These are phyloP conservation scores for Natrix natrix DNA, from an alignment of 2,797 vertebrate genomes.

Conservation along the genomic window DNA sequence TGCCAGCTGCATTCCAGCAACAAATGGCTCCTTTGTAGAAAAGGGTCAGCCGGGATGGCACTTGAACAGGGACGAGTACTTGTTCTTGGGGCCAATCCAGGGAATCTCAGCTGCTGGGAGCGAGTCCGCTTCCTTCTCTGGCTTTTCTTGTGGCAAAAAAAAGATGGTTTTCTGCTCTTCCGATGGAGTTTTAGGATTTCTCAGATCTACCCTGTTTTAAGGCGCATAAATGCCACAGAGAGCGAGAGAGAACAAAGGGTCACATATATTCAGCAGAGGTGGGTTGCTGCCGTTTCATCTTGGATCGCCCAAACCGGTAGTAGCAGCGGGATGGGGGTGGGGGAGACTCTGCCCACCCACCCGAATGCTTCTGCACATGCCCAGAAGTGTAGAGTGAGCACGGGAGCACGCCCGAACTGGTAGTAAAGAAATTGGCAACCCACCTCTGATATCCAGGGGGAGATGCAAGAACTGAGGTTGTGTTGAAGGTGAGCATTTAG, in stretches of 20 bases:
- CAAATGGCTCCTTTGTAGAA: not conserved
- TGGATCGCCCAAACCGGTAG: too few species aligned
- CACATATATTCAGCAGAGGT: too few species aligned
- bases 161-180: not conserved
- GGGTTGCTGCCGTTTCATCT: too few species aligned
- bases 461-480: not conserved
- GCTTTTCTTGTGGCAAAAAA: not conserved
- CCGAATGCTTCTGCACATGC: too few species aligned
- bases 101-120: rapidly evolving
- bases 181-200: too few species aligned
- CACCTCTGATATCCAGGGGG: not conserved
- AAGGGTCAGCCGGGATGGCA: constrained; percentile 29
- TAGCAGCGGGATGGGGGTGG: too few species aligned
- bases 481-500: not conserved
- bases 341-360: too few species aligned
- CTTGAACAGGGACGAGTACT: constrained; percentile 11
- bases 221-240: not conserved
- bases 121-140: not conserved
- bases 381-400: too few species aligned
- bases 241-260: not conserved
- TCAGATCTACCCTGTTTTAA: not conserved
- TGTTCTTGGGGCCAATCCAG: not conserved
- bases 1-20: not conserved
- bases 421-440: too few species aligned
- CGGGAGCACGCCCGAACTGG: too few species aligned